A percentile compares a stretch with the other conserved stretches of the same genome.
Evolutionary conservation across 2,797 vertebrate genomes (phyloP).

Genomic region (Enteromius unitaeniatus): DNA sequence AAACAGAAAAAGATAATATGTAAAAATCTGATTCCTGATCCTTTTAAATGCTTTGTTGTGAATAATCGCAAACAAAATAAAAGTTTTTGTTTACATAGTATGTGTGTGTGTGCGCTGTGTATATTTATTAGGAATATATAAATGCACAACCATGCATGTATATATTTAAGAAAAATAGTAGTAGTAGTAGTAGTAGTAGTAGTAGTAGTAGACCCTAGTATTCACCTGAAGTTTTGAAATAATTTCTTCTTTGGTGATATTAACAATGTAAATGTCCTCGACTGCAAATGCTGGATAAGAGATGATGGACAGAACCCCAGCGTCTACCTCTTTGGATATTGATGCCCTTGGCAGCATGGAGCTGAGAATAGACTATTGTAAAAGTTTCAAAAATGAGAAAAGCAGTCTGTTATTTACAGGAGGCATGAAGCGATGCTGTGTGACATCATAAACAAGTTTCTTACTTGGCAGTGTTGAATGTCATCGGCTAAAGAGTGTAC

Average conservation of each 20-base stretch:
- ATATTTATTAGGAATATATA: too few relatives aligned
- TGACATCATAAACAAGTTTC: constrained; percentile 26
- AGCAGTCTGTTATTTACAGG: neutral
- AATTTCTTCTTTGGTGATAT: constrained; percentile 93
- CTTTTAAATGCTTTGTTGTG: too few relatives aligned
- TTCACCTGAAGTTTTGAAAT: constrained; percentile 93
- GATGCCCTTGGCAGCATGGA: constrained; percentile 98
- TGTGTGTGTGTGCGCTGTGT: too few relatives aligned
- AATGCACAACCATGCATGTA: too few relatives aligned
- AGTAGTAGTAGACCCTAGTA: too few relatives aligned
- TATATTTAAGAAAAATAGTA: too few relatives aligned
- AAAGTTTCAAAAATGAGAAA: constrained; percentile 26
- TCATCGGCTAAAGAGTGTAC: constrained; percentile 93
- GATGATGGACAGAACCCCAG: constrained; percentile 92
- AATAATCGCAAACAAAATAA: too few relatives aligned
- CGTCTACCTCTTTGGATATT: constrained; percentile 95
- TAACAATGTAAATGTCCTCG: constrained; percentile 87
- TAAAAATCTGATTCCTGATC: neutral
- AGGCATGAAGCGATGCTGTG: neutral
- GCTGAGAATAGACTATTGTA: constrained; percentile 90
- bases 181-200: too few relatives aligned
- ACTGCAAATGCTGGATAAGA: constrained; percentile 96
- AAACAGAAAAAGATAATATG: too few relatives aligned
- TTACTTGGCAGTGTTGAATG: constrained; percentile 96
- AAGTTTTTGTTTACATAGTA: too few relatives aligned